Base-by-base conservation (phyloP, 1,140 invertebrate species). In the Drosophila funebris region DNA sequence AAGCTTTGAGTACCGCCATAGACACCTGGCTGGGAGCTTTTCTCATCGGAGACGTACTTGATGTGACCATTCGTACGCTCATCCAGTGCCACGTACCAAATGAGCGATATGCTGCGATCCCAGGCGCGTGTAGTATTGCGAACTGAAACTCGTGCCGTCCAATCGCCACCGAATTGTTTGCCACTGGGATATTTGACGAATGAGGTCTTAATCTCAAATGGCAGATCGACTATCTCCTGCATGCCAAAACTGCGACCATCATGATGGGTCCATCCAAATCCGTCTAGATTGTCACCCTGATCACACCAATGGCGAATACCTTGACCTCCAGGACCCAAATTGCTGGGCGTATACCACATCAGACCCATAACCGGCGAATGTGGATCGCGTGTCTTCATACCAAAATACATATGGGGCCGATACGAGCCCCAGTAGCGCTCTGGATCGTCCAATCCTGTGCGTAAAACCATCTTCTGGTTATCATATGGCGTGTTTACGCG, bases 391-490 rank as follows among this genome's bases (percentile, higher is more conserved):
- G 96, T 97, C 92, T 98, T 97, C 78, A 99, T 92, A 0, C 98
- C 97, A 92, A 98, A 97, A 91, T 98, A 99, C 6, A 96, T 93
- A 3, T 96, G 95, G 0, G 98, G 95, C 60, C 98, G 93, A 90
- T 99, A 99, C 0, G 95, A 95, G 14, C 98, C 98, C 98, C 98
- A 99, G 92, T 96, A 99, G 68, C 95, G 94, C 4, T 96, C 95
- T 1, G 96, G 95, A 14, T 96, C 94, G 50, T 95, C 94, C 33
- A 96, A 85, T 0, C 96, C 95, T 44, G 94, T 93, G 68, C 93
- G 93, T 41, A 93, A 83, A 1, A 97, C 95, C 52, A 96, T 94
- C 53, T 91, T 91, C 29, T 90, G 88, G 61, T 90, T 89, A 85
- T 96, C 94, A 58, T 96, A 95, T 0, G 97, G 97, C 2, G 97